Evolutionary conservation across 2,113 vertebrate genomes (phyloP).

Genomic region (Rallus limicola): DNA sequence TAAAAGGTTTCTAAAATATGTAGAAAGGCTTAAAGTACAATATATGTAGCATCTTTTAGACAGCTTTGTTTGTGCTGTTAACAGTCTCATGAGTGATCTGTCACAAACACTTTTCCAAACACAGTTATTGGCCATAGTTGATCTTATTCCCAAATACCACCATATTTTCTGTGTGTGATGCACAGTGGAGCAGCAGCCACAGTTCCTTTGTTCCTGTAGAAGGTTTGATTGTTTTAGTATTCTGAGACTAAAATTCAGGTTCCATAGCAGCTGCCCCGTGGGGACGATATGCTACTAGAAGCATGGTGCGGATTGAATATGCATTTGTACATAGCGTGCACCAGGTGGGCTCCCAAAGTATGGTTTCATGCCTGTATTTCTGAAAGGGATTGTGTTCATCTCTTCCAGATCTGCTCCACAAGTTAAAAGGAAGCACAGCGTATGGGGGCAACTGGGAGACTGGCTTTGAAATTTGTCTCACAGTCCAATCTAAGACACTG

Average conservation of each 20-base stretch:
- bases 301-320: fast-evolving
- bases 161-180: neutral
- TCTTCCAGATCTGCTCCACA: neutral
- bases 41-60: neutral
- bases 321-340: neutral
- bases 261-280: fast-evolving
- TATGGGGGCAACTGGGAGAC: neutral
- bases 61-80: neutral
- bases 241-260: neutral
- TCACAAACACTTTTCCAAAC: neutral
- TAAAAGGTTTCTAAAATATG: neutral
- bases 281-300: neutral
- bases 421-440: neutral
- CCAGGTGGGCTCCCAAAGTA: neutral
- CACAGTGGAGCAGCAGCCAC: neutral
- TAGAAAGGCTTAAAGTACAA: neutral
- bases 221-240: neutral
- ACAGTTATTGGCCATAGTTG: neutral
- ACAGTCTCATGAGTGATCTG: neutral
- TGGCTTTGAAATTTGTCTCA: neutral
- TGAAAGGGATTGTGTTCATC: neutral
- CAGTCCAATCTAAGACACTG: neutral
- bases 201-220: neutral
- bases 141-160: neutral
- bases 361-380: neutral